Evolutionary conservation across 2,797 vertebrate species (phyloP), one percentile per base, ranked within the genome.

Genomic region (Pantherophis vulpinus): DNA sequence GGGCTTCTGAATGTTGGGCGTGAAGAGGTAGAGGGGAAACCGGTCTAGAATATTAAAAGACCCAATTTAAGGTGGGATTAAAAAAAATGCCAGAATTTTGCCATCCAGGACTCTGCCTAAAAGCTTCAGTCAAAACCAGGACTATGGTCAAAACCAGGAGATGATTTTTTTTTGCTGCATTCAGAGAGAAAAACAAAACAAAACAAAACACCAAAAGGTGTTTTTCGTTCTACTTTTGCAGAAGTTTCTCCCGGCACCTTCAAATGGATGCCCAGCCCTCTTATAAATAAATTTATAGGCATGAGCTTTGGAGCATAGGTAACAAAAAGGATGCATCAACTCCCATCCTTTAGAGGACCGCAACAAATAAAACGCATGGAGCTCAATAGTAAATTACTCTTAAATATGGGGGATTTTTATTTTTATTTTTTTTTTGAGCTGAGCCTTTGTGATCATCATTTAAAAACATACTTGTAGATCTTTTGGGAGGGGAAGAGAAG

Each of bases 381-480:
- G n/a, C 86, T 23, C 3, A 9, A 42, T 4, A 3, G 3, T 37
- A 47, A 83, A 42, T 47, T 47, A 2, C 37, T 47, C 20, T 83
- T 12, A 83, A 83, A 47, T 47, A 25, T 0, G 14, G 47, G n/a
- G n/a, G 66, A 1, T 91, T 61, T 29, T 93, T 4, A 6, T n/a
- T 90, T 56, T 56, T 27, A 9, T 27, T 47, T 27, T 29, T 54
- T 59, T 97, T 95, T 10, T 66, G 61, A 91, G 92, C 92, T 92
- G 90, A 95, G 94, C 70, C 94, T 94, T 91, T 94, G 95, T 29
- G 95, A 70, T 56, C 88, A 88, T 66, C 18, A 3, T 58, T 54
- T 95, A 94, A 95, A 96, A 96, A 96, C 94, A 96, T 95, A 93
- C 96, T 94, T 90, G 89, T 32, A 16, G 13, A 55, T 90, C 6